A percentile compares a stretch with the other conserved stretches of the same genome.
Evolutionary conservation across 1,140 invertebrate species (phyloP).

Genomic region (Eulimnadia texana): DNA sequence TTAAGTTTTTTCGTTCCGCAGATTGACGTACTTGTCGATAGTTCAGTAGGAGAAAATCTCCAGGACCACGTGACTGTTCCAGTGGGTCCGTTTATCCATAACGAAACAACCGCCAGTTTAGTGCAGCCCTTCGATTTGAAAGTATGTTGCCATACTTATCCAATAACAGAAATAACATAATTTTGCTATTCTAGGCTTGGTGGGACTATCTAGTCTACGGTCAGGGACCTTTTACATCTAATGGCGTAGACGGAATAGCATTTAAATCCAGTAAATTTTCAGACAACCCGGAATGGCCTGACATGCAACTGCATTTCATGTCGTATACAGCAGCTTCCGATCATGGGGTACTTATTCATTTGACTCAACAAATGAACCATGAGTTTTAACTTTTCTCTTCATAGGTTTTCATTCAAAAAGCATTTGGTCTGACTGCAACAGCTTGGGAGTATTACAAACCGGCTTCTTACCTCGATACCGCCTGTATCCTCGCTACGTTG

Average conservation of each 20-base stretch:
- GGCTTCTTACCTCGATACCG: conserved; percentile 3
- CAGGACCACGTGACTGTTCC: conserved; percentile 5
- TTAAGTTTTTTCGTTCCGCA: neutral
- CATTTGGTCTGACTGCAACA: neutral
- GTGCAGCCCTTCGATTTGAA: conserved; percentile 10
- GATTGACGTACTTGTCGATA: neutral
- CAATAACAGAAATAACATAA: too few relatives aligned
- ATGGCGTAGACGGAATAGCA: conserved; percentile 15
- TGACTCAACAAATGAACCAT: neutral
- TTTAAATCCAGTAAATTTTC: conserved; percentile 10
- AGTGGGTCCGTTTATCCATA: conserved; percentile 13
- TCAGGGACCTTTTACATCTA: conserved; percentile 12
- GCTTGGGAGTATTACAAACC: neutral
- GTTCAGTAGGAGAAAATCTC: neutral
- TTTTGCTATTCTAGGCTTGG: too few relatives aligned
- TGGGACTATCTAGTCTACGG: conserved; percentile 9
- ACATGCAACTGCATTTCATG: conserved; percentile 73
- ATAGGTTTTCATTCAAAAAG: neutral
- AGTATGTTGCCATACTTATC: neutral
- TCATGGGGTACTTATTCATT: conserved; percentile 45
- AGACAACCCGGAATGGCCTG: conserved; percentile 46
- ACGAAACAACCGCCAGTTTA: conserved; percentile 9
- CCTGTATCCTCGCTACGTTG: conserved; percentile 28
- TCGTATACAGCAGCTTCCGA: conserved; percentile 68
- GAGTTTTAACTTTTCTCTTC: neutral